Base-by-base conservation (phyloP, 2,888 invertebrate genomes). In the Pharmacophagus antenor region DNA sequence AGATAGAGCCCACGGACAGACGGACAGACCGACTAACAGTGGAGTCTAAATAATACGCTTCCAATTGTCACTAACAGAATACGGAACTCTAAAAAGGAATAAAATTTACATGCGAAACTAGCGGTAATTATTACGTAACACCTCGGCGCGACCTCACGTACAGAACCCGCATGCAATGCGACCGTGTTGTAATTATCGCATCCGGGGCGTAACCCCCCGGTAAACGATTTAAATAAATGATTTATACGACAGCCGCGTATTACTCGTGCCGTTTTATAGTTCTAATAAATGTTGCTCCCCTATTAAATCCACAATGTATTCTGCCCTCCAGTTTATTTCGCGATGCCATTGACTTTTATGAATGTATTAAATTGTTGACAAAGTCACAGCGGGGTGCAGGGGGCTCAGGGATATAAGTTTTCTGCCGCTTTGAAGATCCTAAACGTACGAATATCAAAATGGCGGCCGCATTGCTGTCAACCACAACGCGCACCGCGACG, bases 251-350 rank as follows among this genome's bases (percentile, higher is more conserved):
- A 64, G 51, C 62, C 51, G 53, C 56, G 62, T 62, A 66, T 67
- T 65, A 63, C 53, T 37, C 62, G 41, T 52, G 57, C 67, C 59
- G 65, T 60, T 67, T 62, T 58, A 66, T 66, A 63, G 57, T 58
- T 63, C 53, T 31, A 63, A 64, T 63, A 57, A 60, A 62, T 59
- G 47, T 63, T 53, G 65, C 57, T 65, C 64, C 65, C 62, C 65
- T 54, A 66, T 64, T 57, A 64, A 52, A 25, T 65, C 61, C 61
- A 64, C 63, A 67, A 58, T 66, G 60, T 63, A 52, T 53, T 67
- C 67, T 67, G 63, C 68, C 68, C 68, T 65, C 63, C 64, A 62
- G 63, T 63, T 65, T 65, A 65, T 63, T 61, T 55, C 63, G 56
- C 59, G 58, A 66, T 64, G 55, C 53, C 56, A 27, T 23, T 63